These are phyloP conservation scores for Himalopsyche tibetana DNA, from an alignment of 2,888 invertebrate species.

Conservation along the genomic window DNA sequence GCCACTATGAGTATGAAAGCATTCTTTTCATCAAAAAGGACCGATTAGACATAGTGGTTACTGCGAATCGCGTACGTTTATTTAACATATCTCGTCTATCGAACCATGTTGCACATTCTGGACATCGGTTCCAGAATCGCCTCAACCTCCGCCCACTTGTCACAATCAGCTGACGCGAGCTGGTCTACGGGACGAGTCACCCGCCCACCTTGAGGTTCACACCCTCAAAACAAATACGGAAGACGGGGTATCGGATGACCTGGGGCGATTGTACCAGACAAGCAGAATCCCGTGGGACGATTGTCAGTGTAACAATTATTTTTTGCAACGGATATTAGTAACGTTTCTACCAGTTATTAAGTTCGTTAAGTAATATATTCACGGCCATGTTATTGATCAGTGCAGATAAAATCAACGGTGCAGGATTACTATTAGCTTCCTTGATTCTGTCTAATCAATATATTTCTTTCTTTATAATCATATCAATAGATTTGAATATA, in stretches of 20 bases:
- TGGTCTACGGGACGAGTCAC: conserved; percentile 15
- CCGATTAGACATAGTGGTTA: no score
- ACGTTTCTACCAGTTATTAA: neutral
- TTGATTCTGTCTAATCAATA: no score
- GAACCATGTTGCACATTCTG: no score
- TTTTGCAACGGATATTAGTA: conserved; percentile 11
- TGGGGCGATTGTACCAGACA: neutral
- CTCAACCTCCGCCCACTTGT: neutral
- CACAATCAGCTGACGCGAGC: conserved; percentile 2
- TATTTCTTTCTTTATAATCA: no score
- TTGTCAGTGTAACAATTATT: neutral
- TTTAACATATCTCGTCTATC: no score
- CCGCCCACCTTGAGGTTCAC: conserved; percentile 9
- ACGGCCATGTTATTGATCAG: no score
- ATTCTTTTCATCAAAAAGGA: no score
- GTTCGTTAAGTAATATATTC: neutral
- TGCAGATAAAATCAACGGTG: no score
- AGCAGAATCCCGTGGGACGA: conserved; percentile 9
- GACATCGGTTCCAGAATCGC: neutral
- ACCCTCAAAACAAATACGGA: conserved; percentile 26
- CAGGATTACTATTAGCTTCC: no score
- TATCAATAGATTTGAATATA: no score
- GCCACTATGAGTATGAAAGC: no score
- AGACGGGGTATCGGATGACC: conserved; percentile 11
- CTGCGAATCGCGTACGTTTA: no score